phyloP scores from a whole-genome alignment of 30 jellyfish, hydroid and myxozoan species.

The Chironex yamaguchii region DNA sequence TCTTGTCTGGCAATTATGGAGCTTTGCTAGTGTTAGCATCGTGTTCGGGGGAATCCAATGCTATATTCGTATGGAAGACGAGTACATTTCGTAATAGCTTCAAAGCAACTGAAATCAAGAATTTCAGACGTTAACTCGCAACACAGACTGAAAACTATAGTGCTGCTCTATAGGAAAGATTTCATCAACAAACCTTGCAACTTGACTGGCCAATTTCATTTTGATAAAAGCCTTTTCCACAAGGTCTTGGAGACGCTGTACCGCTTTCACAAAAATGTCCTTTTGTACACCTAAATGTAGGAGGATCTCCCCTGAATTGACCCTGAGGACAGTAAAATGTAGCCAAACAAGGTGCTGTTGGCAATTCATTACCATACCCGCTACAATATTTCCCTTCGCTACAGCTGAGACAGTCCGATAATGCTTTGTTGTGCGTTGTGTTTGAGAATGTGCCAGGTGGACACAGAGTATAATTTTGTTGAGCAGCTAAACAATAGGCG shows the following conservation, averaged over 20 bases:
- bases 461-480: conserved; percentile 85
- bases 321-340: conserved; percentile 95
- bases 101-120: too few species aligned
- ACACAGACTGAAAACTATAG: not conserved
- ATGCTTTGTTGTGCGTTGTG: conserved; percentile 64
- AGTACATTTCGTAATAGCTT: too few species aligned
- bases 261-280: conserved; percentile 88
- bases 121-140: too few species aligned
- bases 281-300: conserved; percentile 69
- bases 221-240: conserved; percentile 92
- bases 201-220: conserved; percentile 77
- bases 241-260: conserved; percentile 64
- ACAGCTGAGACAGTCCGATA: conserved; percentile 84
- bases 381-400: conserved; percentile 83
- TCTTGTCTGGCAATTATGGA: too few species aligned
- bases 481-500: conserved; percentile 87
- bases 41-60: too few species aligned
- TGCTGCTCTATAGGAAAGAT: not conserved
- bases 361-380: conserved; percentile 92
- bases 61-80: too few species aligned
- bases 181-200: conserved; percentile 85
- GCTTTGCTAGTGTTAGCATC: too few species aligned
- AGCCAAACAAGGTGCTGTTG: conserved; percentile 84
- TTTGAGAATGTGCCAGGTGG: conserved; percentile 98
- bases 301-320: conserved; percentile 85